Evolutionary conservation across 2,888 invertebrate genomes (phyloP), one percentile per base, ranked within the genome.

Genomic region (Hermaeophaga mercurialis): DNA sequence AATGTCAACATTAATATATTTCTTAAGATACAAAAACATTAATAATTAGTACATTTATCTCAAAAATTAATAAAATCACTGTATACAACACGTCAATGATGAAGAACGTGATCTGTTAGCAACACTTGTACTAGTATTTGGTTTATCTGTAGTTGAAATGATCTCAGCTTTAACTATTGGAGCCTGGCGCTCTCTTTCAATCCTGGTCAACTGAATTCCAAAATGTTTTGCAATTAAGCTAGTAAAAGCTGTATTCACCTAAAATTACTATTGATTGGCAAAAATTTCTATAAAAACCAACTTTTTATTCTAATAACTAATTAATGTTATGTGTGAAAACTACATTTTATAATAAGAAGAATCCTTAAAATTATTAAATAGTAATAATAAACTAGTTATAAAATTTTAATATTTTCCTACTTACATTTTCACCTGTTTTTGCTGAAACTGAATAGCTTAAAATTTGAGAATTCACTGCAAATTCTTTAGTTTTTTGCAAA

Each of bases 371-470:
- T n/a, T n/a, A n/a, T n/a, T n/a, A n/a, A n/a, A n/a, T n/a, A n/a
- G n/a, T n/a, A n/a, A n/a, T n/a, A n/a, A n/a, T n/a, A n/a, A n/a
- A n/a, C n/a, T n/a, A n/a, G n/a, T n/a, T n/a, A n/a, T n/a, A n/a
- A n/a, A n/a, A n/a, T n/a, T n/a, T n/a, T n/a, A n/a, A n/a, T 11
- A 24, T 14, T 18, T 12, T 31, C 9, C 9, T 26, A 47, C 71
- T 74, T 79, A 88, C 88, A 80, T 83, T 83, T 80, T 89, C 89
- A 5, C 89, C 88, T 2, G 88, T 89, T 70, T 87, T 82, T 3
- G 89, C 88, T 3, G 89, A 89, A 46, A 87, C 84, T 58, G 84
- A 82, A 68, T 82, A 85, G 66, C 79, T 83, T 54, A 81, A 78
- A 56, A 88, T 72, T 24, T 84, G 80, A 74, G 85, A 80, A 67